These are phyloP conservation scores for Apogon hyalosoma DNA, from an alignment of 2,797 vertebrate species.

Conservation along the genomic window DNA sequence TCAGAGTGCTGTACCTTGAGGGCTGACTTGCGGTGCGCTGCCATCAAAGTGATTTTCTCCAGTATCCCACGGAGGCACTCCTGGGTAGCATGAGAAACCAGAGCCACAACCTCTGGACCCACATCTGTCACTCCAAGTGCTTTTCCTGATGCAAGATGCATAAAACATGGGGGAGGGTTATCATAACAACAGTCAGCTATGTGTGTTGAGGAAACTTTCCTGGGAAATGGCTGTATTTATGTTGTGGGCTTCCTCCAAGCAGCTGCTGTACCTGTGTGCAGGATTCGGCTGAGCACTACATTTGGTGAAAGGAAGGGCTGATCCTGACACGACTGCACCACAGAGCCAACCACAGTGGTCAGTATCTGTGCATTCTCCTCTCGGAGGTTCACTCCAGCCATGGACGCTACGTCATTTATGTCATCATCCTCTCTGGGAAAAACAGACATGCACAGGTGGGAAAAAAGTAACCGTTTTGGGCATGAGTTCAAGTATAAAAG, in stretches of 20 bases:
- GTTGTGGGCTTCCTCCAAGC: neutral
- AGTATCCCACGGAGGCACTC: slow-evolving; percentile 90
- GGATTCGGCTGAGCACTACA: slow-evolving; percentile 83
- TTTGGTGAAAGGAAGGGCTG: slow-evolving; percentile 88
- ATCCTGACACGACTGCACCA: slow-evolving; percentile 90
- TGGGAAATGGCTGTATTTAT: neutral
- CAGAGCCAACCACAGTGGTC: slow-evolving; percentile 85
- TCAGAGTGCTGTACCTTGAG: slow-evolving; percentile 86
- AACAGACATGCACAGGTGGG: neutral
- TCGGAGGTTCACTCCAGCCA: slow-evolving; percentile 89
- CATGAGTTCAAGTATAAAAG: too few relatives aligned
- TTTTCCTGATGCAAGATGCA: slow-evolving; percentile 45
- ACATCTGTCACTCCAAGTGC: slow-evolving; percentile 88
- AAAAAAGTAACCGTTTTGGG: too few relatives aligned
- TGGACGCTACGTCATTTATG: slow-evolving; percentile 89
- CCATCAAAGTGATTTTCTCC: slow-evolving; percentile 89
- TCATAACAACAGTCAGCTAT: neutral
- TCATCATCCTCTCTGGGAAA: slow-evolving; percentile 88
- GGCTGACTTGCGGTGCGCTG: slow-evolving; percentile 86
- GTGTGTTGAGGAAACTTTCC: neutral
- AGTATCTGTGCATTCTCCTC: slow-evolving; percentile 89
- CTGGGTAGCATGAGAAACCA: slow-evolving; percentile 94
- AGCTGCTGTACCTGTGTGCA: slow-evolving; percentile 85
- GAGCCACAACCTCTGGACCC: slow-evolving; percentile 90
- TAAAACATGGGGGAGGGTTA: neutral